Evolutionary conservation across 23 tunicate species (phyloP), one percentile per base, ranked within the genome.

Genomic region (Halocynthia aurantium): DNA sequence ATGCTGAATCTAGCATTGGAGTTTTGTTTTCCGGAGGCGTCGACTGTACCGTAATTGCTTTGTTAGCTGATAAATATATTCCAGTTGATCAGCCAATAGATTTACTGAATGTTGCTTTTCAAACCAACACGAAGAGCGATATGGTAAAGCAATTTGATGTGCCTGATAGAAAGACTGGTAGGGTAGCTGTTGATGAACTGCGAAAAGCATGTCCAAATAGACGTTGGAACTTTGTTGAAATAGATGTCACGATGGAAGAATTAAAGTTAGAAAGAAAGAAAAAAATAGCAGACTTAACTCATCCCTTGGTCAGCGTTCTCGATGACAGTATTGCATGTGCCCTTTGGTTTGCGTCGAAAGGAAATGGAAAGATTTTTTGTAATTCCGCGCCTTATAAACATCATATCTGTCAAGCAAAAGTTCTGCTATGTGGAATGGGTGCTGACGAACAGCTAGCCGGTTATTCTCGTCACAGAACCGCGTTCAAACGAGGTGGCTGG

Each of bases 301-400:
- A 80, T 53, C 98, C 98, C 6, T 78, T 83, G 69, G 65, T 64
- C 8, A 87, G 94, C 1, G 98, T 93, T n/a, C 76, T 93, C 12
- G 98, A 93, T 63, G 98, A 93, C 71, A 83, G 89, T 53, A 93
- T 93, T 13, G 98, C 81, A 6, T 87, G 98, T 76, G 98, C 98
- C 50, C 31, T 93, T 51, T 93, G 94, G 94, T 93, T 93, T 76
- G 98, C 98, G 5, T 72, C 86, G 31, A 67, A 88, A 21, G 98
- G 93, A 7, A 61, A 73, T 21, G 8, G 49, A 10, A 31, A 31
- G 44, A 31, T 31, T 31, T 31, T 31, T 31, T 31, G 44, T 31
- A 31, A 31, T 31, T 31, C 44, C 4, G 44, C 44, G 44, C 44
- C 44, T 31, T 1, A 31, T 31, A 5, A 13, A 53, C 18, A 74